Percentiles rank a stretch among this genome's conserved stretches.
Evolutionary conservation across 1,140 invertebrate species (phyloP).

Genomic region (Ips typographus): DNA sequence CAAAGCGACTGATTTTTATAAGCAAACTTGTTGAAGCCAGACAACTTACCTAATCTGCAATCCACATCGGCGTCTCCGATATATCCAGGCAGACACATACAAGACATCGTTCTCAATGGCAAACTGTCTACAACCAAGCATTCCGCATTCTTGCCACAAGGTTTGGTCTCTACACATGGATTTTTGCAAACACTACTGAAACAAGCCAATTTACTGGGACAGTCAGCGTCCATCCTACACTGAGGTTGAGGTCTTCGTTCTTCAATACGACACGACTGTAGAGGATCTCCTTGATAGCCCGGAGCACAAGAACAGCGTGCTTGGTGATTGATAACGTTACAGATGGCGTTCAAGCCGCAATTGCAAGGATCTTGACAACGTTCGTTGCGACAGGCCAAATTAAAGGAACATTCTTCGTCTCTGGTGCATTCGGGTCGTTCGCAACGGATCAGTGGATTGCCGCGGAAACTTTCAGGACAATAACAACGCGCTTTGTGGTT

Average conservation of each 20-base stretch:
- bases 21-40: not conserved
- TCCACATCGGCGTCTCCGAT: conserved; percentile 81
- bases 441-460: conserved; percentile 75
- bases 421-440: conserved; percentile 73
- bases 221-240: conserved; percentile 81
- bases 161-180: conserved; percentile 75
- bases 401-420: conserved; percentile 73
- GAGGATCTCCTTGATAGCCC: conserved; percentile 78
- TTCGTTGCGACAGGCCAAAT: conserved; percentile 72
- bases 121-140: conserved; percentile 82
- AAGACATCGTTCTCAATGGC: conserved; percentile 84
- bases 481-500: conserved; percentile 77
- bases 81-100: conserved; percentile 78
- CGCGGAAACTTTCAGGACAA: conserved; percentile 72
- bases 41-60: conserved; percentile 69
- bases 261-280: conserved; percentile 60
- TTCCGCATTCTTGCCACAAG: conserved; percentile 77
- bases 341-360: conserved; percentile 69
- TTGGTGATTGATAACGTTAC: conserved; percentile 74
- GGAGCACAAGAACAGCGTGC: conserved; percentile 80
- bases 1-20: too few relatives aligned
- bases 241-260: conserved; percentile 60
- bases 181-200: conserved; percentile 78
- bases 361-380: conserved; percentile 79
- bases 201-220: conserved; percentile 80